Evolutionary conservation across 2,113 vertebrate genomes (phyloP).

Genomic region (Climacteris rufus): DNA sequence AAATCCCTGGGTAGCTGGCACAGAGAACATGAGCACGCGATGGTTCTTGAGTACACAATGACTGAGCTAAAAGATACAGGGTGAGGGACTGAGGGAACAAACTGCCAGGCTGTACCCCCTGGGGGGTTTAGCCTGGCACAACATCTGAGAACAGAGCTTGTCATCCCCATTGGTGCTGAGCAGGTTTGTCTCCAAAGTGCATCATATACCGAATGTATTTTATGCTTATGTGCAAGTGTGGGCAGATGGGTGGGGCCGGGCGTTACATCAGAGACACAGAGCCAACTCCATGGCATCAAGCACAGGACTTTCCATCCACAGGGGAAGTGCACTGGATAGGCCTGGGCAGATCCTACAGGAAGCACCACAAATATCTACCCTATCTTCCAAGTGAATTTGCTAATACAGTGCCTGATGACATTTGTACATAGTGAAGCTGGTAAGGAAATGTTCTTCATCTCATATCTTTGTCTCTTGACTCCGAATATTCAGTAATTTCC

Average conservation of each 20-base stretch:
- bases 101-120: background rate
- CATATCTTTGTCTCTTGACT: background rate
- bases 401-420: background rate
- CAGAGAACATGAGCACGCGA: background rate
- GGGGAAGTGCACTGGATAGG: background rate
- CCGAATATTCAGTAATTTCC: background rate
- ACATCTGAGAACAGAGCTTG: background rate
- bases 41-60: background rate
- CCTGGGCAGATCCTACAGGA: background rate
- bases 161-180: accelerated
- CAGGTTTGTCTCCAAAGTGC: background rate
- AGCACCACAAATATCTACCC: background rate
- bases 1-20: background rate
- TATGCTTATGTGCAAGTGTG: background rate
- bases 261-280: accelerated
- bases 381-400: background rate
- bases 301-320: background rate
- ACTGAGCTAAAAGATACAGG: background rate
- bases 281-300: background rate
- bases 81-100: background rate
- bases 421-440: background rate
- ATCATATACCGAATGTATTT: background rate
- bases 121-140: background rate
- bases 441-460: background rate
- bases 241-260: background rate